Conservation (phyloP, 2,888 invertebrate species). For the Lottia scabra region DNA sequence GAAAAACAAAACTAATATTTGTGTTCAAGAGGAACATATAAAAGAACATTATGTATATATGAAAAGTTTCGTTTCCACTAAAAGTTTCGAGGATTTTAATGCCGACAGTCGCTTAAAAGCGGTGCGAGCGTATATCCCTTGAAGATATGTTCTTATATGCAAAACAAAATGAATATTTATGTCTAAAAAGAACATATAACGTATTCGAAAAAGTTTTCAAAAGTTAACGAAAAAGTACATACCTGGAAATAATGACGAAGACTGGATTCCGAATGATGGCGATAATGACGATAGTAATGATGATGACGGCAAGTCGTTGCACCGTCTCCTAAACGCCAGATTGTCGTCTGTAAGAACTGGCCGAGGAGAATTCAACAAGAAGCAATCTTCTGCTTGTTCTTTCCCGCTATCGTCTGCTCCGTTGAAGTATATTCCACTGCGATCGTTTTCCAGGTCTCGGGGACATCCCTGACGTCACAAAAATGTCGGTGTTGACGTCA, state of each 20-base stretch:
- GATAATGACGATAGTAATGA: not conserved
- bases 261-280: not conserved
- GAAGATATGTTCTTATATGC: no score
- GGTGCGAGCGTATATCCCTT: no score
- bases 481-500: conserved; percentile 42
- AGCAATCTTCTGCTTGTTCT: conserved; percentile 16
- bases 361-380: conserved; percentile 16
- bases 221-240: not conserved
- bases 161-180: no score
- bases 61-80: no score
- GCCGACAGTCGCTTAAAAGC: no score
- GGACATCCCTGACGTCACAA: conserved; percentile 45
- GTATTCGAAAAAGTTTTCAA: no score
- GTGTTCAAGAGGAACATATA: no score
- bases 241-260: not conserved
- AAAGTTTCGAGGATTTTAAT: no score
- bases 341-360: conserved; percentile 13
- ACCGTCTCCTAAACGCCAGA: conserved; percentile 22
- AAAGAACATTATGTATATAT: no score
- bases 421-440: conserved; percentile 43
- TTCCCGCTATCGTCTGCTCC: conserved; percentile 30
- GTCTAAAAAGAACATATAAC: no score
- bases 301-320: not conserved
- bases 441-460: conserved; percentile 39
- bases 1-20: no score